phyloP scores from a whole-genome alignment of 2,113 vertebrate genomes.

The Petromus typicus region DNA sequence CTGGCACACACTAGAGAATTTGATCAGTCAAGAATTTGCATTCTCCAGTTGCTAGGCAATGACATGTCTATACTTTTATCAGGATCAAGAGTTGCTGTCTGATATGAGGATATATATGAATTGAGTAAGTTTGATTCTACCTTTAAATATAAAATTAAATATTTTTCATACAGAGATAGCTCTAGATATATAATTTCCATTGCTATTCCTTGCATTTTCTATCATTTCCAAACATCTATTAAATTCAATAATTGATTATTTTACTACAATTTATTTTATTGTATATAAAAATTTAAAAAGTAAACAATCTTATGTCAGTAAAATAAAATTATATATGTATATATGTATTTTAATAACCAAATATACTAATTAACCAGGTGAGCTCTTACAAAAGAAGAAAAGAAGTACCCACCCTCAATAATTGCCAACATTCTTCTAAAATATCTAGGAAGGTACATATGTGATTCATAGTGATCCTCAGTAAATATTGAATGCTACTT shows the following conservation, averaged over 20 bases:
- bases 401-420: not conserved
- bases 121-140: constrained; percentile 87
- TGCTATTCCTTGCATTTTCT: constrained; percentile 42
- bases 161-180: constrained; percentile 81
- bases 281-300: constrained; percentile 48
- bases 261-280: not conserved
- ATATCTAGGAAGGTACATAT: not conserved
- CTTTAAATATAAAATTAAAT: constrained; percentile 86
- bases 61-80: constrained; percentile 81
- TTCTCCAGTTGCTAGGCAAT: constrained; percentile 86
- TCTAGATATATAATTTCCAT: constrained; percentile 57
- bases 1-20: constrained; percentile 82
- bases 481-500: constrained; percentile 29
- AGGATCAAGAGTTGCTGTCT: constrained; percentile 76
- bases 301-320: not conserved
- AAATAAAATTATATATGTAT: not conserved
- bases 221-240: constrained; percentile 23
- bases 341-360: not conserved
- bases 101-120: constrained; percentile 79
- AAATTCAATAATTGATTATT: constrained; percentile 30
- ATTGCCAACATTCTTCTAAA: constrained; percentile 30
- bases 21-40: constrained; percentile 87
- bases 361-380: not conserved
- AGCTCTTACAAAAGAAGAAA: constrained; percentile 25
- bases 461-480: constrained; percentile 62